phyloP scores from a whole-genome alignment of 1,140 invertebrate species.

The Portunus trituberculatus region DNA sequence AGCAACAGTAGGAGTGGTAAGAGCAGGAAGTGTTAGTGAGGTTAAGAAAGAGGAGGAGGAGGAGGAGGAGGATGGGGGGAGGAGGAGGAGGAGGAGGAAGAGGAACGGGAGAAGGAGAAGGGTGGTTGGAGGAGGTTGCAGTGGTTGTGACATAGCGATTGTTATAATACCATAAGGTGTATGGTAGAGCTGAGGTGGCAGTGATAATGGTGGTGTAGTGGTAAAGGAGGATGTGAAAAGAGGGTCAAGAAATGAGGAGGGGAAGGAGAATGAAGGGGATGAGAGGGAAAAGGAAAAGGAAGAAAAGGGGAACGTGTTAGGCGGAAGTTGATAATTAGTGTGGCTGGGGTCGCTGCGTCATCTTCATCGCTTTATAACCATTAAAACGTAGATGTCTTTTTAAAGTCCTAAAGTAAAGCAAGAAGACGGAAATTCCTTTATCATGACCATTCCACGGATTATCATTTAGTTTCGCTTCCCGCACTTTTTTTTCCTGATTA shows the following conservation, averaged over 20 bases:
- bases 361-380: background rate
- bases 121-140: too few relatives aligned
- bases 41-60: too few relatives aligned
- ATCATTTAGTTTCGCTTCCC: background rate
- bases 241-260: background rate
- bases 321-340: slow-evolving; percentile 12
- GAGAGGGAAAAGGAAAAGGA: background rate
- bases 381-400: background rate
- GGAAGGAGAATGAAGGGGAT: background rate
- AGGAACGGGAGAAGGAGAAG: background rate
- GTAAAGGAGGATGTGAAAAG: too few relatives aligned
- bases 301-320: background rate
- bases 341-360: background rate
- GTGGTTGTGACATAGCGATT: too few relatives aligned
- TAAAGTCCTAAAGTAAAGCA: background rate
- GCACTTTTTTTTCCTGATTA: background rate
- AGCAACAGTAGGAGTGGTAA: background rate
- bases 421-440: background rate
- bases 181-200: too few relatives aligned
- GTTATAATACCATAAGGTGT: too few relatives aligned
- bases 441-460: background rate
- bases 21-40: too few relatives aligned
- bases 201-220: background rate
- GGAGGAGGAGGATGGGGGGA: background rate
- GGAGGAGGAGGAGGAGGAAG: too few relatives aligned